These are phyloP conservation scores for Aphis gossypii DNA, from an alignment of 1,140 invertebrate species.

Conservation along the genomic window DNA sequence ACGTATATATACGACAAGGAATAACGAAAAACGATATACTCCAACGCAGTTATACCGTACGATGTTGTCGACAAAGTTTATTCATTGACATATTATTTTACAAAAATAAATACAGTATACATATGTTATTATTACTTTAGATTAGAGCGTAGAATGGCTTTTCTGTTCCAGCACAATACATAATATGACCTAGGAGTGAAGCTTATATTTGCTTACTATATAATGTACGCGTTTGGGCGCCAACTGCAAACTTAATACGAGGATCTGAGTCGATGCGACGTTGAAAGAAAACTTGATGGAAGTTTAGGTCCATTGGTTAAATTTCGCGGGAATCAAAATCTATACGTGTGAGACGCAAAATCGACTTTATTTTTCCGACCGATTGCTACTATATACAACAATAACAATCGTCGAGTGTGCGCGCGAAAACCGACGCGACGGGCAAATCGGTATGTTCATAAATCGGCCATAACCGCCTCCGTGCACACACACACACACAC, in stretches of 20 bases:
- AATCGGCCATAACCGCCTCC: conserved; percentile 36
- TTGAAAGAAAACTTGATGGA: not conserved
- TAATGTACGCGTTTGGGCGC: not conserved
- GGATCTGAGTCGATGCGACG: not conserved
- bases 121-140: not conserved
- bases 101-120: not conserved
- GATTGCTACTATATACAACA: not conserved
- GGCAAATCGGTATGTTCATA: not conserved
- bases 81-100: too few species aligned
- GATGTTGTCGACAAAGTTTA: too few species aligned
- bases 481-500: not conserved
- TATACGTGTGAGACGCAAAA: not conserved
- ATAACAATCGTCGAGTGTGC: not conserved
- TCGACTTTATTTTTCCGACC: not conserved
- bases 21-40: not conserved
- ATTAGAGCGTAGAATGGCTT: too few species aligned
- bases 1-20: not conserved
- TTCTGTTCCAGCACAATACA: not conserved
- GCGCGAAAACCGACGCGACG: not conserved
- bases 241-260: not conserved
- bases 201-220: not conserved
- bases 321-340: not conserved
- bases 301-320: not conserved
- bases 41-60: not conserved
- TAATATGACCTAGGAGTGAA: not conserved